phyloP scores from a whole-genome alignment of 2,888 invertebrate genomes.

The Erannis defoliaria region DNA sequence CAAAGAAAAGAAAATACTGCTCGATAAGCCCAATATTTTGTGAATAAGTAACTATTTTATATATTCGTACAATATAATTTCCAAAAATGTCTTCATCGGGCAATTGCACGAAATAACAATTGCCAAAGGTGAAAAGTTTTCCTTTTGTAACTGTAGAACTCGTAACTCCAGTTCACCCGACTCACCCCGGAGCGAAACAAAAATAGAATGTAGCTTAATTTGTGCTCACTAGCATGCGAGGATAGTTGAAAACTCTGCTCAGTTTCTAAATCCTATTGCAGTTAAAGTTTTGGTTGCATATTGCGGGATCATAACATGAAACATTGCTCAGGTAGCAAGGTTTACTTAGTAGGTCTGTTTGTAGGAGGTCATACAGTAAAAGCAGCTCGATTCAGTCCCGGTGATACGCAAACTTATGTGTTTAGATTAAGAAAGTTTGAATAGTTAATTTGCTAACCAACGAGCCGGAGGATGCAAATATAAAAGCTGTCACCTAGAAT shows the following conservation, averaged over 20 bases:
- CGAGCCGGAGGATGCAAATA: no score
- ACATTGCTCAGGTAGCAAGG: neutral
- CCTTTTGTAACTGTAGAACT: conserved; percentile 24
- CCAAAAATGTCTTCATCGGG: no score
- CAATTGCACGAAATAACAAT: conserved; percentile 26
- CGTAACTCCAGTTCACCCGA: conserved; percentile 14
- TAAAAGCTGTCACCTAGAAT: no score
- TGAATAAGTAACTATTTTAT: neutral
- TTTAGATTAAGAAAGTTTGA: no score
- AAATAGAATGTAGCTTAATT: conserved; percentile 64
- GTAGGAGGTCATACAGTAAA: no score
- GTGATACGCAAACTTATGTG: no score
- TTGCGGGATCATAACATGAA: conserved; percentile 29
- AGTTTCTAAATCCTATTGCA: conserved; percentile 40
- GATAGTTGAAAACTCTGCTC: conserved; percentile 55
- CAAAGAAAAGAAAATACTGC: no score
- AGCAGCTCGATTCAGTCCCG: no score
- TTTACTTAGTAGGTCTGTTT: no score
- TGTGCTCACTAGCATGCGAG: conserved; percentile 49
- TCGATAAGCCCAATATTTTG: neutral
- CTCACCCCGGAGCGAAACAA: conserved; percentile 46
- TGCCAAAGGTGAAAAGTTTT: conserved; percentile 34
- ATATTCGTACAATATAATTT: no score
- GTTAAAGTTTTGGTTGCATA: conserved; percentile 18
- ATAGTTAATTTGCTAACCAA: no score